These are phyloP conservation scores for Umimayanthus kanabou DNA, from an alignment of 92 coral and sea anemone species.

Conservation along the genomic window DNA sequence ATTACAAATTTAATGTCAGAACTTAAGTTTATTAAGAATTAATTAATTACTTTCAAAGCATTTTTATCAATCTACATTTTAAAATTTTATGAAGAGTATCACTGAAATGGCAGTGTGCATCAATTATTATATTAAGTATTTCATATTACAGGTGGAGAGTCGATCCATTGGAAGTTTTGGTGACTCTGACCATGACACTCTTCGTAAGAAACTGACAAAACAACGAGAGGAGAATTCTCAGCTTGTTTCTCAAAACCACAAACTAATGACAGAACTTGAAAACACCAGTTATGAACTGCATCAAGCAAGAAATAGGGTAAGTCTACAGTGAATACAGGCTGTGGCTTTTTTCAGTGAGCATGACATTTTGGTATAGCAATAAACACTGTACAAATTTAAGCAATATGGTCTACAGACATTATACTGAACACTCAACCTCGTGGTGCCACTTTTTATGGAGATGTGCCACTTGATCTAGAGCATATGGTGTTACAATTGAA, in stretches of 20 bases:
- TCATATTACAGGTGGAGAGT: conserved; percentile 52
- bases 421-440: no score
- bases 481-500: no score
- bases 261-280: conserved; percentile 94
- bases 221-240: conserved; percentile 95
- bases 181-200: conserved; percentile 87
- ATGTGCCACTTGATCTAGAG: no score
- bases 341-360: no score
- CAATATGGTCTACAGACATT: no score
- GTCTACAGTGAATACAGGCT: not conserved
- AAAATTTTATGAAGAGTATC: not conserved
- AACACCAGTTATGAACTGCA: conserved; percentile 94
- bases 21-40: no score
- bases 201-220: conserved; percentile 74
- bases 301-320: conserved; percentile 90
- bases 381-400: no score
- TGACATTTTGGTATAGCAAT: no score
- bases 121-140: not conserved
- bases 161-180: conserved; percentile 78
- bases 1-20: no score
- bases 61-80: not conserved
- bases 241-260: conserved; percentile 93
- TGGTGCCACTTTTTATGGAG: no score
- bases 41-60: no score
- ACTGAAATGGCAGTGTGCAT: not conserved